Conservation (phyloP, 1,140 invertebrate species). For the Stenopsyche tienmushanensis region DNA sequence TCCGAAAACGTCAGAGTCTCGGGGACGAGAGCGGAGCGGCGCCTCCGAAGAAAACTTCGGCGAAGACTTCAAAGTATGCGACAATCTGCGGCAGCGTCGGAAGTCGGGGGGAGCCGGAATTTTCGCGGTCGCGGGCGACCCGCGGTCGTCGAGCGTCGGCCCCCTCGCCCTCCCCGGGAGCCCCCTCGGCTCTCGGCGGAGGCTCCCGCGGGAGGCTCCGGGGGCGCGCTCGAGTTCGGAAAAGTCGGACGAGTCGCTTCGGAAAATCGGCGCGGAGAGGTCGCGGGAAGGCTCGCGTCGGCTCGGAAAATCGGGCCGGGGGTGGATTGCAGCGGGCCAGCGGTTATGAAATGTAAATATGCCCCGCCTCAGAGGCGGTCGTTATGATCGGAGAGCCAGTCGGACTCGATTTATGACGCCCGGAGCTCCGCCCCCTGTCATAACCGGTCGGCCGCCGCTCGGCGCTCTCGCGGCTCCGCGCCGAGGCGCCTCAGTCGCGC, state of each 20-base stretch:
- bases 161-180: neutral
- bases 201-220: no score
- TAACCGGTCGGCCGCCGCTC: conserved; percentile 49
- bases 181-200: no score
- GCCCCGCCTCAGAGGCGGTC: conserved; percentile 50
- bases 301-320: neutral
- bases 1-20: neutral
- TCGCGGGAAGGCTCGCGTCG: no score
- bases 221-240: no score
- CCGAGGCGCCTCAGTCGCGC: conserved; percentile 44
- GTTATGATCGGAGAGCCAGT: conserved; percentile 42
- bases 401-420: conserved; percentile 58
- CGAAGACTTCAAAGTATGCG: conserved; percentile 29
- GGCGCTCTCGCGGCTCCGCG: conserved; percentile 47
- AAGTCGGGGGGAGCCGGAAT: no score
- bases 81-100: no score
- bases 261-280: no score
- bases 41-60: neutral
- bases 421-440: conserved; percentile 55
- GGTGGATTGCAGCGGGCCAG: conserved; percentile 44
- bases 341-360: conserved; percentile 60
- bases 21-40: neutral
- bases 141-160: neutral
- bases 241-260: no score
- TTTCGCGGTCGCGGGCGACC: no score